Evolutionary conservation across 1,140 invertebrate genomes (phyloP), one percentile per base, ranked within the genome.

Genomic region (Caenorhabditis tropicalis): DNA sequence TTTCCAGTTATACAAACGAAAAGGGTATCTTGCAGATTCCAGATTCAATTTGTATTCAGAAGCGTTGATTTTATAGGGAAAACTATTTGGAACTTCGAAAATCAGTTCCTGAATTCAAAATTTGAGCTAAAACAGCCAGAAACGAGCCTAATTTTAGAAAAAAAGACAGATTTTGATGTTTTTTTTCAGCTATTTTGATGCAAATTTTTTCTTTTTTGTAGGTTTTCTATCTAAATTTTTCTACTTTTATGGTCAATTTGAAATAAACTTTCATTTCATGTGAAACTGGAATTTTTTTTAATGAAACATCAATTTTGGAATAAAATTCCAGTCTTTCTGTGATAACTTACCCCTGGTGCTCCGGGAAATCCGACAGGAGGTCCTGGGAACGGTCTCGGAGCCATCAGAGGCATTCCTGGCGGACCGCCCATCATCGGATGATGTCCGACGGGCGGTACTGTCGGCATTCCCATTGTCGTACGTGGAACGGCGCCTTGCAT

Each of bases 401-500:
- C 65, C 65, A 74, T 74, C 21, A 74, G 10, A 7, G 65, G 65
- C 65, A 74, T 74, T 43, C 65, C 65, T 46, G 65, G 65, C 15
- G 65, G 65, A 24, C 36, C 65, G 7, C 65, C 65, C 65, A 74
- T 74, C 65, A 74, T 74, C 21, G 65, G 65, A 74, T 70, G 53
- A 29, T 65, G 65, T 10, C 65, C 65, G 5, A 74, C 21, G 0
- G 65, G 33, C 24, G 65, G 65, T 24, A 74, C 36, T 15, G 65
- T 33, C 6, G 65, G 29, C 65, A 74, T 74, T 74, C 65, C 65
- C 65, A 74, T 74, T 46, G 65, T 74, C 9, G 65, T 74, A 43
- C 65, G 65, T 27, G 65, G 65, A 9, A 74, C 65, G 15, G 65
- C 65, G 12, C 65, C 65, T 43, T 74, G 65, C 65, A 74, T 74